Evolutionary conservation across 35 echinoderm and acorn worm genomes (phyloP).

Genomic region (Holothuria glaberrima): DNA sequence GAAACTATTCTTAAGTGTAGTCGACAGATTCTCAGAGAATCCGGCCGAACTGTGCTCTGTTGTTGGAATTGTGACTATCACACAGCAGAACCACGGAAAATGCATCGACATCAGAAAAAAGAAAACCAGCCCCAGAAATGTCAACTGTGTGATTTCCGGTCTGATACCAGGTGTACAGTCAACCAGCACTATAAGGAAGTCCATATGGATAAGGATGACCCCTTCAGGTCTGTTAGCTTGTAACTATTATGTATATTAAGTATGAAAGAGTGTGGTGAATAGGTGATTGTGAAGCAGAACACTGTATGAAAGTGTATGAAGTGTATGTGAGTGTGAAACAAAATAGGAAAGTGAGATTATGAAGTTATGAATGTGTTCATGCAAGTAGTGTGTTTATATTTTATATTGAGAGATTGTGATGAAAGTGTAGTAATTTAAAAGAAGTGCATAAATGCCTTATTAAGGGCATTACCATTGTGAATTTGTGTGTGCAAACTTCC

Average conservation of each 20-base stretch:
- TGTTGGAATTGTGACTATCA: constrained; percentile 98
- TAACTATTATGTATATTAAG: neutral
- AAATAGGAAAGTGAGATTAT: too few species aligned
- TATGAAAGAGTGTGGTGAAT: too few species aligned
- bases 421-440: too few species aligned
- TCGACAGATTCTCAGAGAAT: constrained; percentile 91
- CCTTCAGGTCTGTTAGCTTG: constrained; percentile 54
- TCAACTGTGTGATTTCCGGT: constrained; percentile 84
- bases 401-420: too few species aligned
- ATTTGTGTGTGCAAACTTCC: too few species aligned
- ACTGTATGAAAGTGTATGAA: too few species aligned
- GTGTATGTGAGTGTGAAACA: too few species aligned
- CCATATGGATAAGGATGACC: constrained; percentile 88
- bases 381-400: too few species aligned
- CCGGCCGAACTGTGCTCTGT: constrained; percentile 92
- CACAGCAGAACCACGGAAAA: constrained; percentile 97
- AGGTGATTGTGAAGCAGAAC: too few species aligned
- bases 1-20: constrained; percentile 87
- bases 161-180: constrained; percentile 78
- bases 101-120: constrained; percentile 93
- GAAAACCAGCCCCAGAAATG: constrained; percentile 86
- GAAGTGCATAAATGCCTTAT: too few species aligned
- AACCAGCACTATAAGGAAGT: constrained; percentile 96
- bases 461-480: too few species aligned
- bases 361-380: too few species aligned